Percentiles rank a stretch among this genome's conserved stretches.
Evolutionary conservation across 2,888 invertebrate species (phyloP).

Genomic region (Strigamia maritima): DNA sequence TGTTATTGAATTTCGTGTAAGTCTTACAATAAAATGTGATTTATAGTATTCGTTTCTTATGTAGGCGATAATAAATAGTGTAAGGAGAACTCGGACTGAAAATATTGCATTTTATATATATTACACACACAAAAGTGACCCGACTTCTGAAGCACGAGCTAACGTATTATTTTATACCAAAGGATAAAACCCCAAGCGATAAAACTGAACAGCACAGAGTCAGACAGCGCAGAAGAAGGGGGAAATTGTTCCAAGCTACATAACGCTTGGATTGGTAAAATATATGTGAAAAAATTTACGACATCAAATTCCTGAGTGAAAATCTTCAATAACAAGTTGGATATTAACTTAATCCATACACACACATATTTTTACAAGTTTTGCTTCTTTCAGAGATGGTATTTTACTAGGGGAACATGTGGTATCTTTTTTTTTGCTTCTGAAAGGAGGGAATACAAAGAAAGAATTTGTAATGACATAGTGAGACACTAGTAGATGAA

Average conservation of each 20-base stretch:
- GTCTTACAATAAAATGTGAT: slow-evolving; percentile 10
- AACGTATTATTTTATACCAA: slow-evolving; percentile 20
- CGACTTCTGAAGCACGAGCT: slow-evolving; percentile 8
- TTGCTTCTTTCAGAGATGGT: neutral
- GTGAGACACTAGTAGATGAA: slow-evolving; percentile 16
- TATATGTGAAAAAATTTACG: slow-evolving; percentile 19
- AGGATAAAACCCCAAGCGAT: neutral
- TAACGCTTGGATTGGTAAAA: neutral
- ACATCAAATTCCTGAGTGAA: neutral
- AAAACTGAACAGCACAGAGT: neutral
- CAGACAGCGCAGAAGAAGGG: neutral
- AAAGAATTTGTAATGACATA: slow-evolving; percentile 26
- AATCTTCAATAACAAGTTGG: slow-evolving; percentile 15
- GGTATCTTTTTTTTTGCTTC: neutral
- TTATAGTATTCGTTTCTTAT: neutral
- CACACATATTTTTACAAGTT: neutral
- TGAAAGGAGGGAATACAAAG: neutral
- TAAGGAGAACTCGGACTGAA: neutral
- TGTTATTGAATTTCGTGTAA: slow-evolving; percentile 31
- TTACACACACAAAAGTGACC: slow-evolving; percentile 19
- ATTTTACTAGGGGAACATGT: neutral
- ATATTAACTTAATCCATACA: slow-evolving; percentile 7
- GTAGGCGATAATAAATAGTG: slow-evolving; percentile 23
- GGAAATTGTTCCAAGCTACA: slow-evolving; percentile 10
- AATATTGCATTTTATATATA: slow-evolving; percentile 27